Evolutionary conservation across 2,888 invertebrate species (phyloP).

Genomic region (Ormyrus thymus): DNA sequence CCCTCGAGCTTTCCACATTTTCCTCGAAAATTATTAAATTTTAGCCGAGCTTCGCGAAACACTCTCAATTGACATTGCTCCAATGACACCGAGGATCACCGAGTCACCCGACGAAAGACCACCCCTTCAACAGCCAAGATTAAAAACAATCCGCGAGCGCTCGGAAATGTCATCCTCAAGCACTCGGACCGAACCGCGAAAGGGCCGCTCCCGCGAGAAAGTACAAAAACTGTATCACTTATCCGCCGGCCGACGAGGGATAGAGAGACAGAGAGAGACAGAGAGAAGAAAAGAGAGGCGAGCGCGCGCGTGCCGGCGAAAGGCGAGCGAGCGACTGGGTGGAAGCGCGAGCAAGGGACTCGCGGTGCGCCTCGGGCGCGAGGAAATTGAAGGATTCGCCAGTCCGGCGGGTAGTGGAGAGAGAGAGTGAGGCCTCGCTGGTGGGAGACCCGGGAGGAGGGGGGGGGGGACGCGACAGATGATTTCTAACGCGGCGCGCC

Average conservation of each 20-base stretch:
- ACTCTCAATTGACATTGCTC: too few species aligned
- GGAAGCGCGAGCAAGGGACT: too few species aligned
- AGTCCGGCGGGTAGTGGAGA: not conserved
- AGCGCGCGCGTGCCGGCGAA: slow-evolving; percentile 5
- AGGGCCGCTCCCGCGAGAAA: not conserved
- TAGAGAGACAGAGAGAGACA: not conserved
- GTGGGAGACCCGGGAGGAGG: not conserved
- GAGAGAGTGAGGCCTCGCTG: slow-evolving; percentile 33
- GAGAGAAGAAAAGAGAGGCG: not conserved
- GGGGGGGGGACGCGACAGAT: not conserved
- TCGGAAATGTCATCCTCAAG: not conserved
- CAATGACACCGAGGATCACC: too few species aligned
- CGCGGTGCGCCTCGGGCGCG: too few species aligned
- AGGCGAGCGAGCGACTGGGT: slow-evolving; percentile 22
- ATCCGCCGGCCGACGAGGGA: not conserved
- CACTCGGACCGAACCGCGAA: not conserved
- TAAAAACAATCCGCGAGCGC: too few species aligned
- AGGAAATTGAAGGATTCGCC: slow-evolving; percentile 39
- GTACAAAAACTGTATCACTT: not conserved
- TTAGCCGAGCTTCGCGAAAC: too few species aligned
- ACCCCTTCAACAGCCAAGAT: too few species aligned
- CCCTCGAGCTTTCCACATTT: too few species aligned
- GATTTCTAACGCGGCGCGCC: slow-evolving; percentile 5
- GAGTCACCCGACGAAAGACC: too few species aligned
- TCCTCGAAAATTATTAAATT: too few species aligned